Conservation (phyloP, 2,113 vertebrate genomes). For the Xiphophorus couchianus region DNA sequence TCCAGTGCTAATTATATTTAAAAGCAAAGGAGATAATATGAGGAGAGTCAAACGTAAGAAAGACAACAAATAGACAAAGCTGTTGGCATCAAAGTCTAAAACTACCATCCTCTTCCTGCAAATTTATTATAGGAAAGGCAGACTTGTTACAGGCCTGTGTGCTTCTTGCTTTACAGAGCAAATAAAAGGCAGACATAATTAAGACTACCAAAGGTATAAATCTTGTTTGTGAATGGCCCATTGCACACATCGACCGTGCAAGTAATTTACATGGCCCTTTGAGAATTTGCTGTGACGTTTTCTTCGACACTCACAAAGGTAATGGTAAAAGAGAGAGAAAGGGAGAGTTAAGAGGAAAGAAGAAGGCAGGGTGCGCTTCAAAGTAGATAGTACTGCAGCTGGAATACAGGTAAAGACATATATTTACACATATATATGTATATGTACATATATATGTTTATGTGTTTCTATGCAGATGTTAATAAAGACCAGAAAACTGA, state of each 20-base stretch:
- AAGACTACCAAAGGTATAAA: constrained; percentile 76
- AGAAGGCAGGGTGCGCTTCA: constrained; percentile 6
- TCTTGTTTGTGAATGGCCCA: constrained; percentile 76
- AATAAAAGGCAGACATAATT: constrained; percentile 79
- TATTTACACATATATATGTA: too few species aligned
- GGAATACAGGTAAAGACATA: background rate
- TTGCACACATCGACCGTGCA: constrained; percentile 72
- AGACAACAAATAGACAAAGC: constrained; percentile 16
- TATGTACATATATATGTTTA: too few species aligned
- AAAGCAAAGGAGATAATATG: background rate
- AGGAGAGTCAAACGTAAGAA: constrained; percentile 16
- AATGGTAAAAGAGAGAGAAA: constrained; percentile 9
- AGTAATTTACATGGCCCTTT: constrained; percentile 76
- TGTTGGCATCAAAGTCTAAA: constrained; percentile 45
- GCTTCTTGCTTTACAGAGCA: constrained; percentile 77
- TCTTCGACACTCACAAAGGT: constrained; percentile 56
- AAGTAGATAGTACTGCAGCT: constrained; percentile 1
- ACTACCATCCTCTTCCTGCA: constrained; percentile 38
- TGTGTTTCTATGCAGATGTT: too few species aligned
- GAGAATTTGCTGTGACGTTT: constrained; percentile 67
- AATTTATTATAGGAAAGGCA: constrained; percentile 63
- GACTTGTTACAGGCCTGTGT: constrained; percentile 68
- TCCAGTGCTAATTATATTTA: background rate
- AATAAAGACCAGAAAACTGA: too few species aligned
- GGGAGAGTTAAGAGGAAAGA: constrained; percentile 2